Evolutionary conservation across 2,797 vertebrate species (phyloP).

Genomic region (Muscicapa comitata): DNA sequence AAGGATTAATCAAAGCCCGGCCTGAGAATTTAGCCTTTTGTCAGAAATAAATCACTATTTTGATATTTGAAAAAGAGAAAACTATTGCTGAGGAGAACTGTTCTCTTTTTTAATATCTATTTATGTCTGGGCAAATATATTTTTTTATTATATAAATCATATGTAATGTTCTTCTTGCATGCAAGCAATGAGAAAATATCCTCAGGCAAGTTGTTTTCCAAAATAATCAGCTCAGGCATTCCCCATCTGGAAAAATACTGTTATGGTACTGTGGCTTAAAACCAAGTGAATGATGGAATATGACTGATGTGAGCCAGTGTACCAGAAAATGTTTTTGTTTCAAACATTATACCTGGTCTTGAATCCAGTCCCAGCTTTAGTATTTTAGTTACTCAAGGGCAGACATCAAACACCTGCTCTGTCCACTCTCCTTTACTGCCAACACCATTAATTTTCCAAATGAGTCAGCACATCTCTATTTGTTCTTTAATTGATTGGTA

Average conservation of each 20-base stretch:
- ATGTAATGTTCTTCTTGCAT: neutral
- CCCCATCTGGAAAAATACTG: neutral
- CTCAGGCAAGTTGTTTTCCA: constrained; percentile 14
- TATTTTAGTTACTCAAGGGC: constrained; percentile 26
- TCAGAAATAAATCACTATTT: neutral
- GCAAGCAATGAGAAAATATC: neutral
- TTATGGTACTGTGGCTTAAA: neutral
- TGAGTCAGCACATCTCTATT: constrained; percentile 33
- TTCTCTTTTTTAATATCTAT: neutral
- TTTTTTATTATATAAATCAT: neutral
- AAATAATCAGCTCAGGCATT: constrained; percentile 10
- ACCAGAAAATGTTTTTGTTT: constrained; percentile 47
- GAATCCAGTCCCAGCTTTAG: neutral
- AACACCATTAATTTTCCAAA: constrained; percentile 44
- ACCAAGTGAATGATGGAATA: neutral
- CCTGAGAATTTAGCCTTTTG: neutral
- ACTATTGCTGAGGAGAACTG: neutral
- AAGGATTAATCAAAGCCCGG: neutral
- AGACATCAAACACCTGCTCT: constrained; percentile 45
- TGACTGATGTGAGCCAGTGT: constrained; percentile 6
- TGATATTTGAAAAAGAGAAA: neutral
- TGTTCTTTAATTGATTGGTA: constrained; percentile 42
- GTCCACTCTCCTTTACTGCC: constrained; percentile 9
- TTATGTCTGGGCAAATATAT: neutral
- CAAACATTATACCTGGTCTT: constrained; percentile 19